These are phyloP conservation scores for Esox lucius DNA, from an alignment of 2,797 vertebrate species.

Conservation along the genomic window DNA sequence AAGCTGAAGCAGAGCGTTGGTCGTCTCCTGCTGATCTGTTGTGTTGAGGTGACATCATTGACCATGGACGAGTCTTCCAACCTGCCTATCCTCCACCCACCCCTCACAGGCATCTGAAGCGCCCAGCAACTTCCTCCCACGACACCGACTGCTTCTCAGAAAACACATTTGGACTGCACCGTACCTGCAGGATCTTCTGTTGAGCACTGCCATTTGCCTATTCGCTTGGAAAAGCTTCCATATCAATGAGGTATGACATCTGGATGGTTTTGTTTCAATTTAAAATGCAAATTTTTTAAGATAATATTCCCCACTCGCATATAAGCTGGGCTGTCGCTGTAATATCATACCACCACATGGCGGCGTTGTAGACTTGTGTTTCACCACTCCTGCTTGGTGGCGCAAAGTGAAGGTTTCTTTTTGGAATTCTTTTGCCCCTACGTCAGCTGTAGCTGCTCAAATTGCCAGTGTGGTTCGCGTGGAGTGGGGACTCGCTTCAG, in stretches of 20 bases:
- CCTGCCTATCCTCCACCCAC: constrained; percentile 26
- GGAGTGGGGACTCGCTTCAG: constrained; percentile 47
- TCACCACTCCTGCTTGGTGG: constrained; percentile 22
- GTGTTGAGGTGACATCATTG: background rate
- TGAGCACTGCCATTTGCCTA: background rate
- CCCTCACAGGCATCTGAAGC: constrained; percentile 22
- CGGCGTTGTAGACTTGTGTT: constrained; percentile 64
- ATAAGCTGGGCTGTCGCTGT: background rate
- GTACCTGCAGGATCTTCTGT: background rate
- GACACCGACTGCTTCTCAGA: constrained; percentile 45
- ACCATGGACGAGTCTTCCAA: constrained; percentile 24
- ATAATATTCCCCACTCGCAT: background rate
- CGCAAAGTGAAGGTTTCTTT: constrained; percentile 47
- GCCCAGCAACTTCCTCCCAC: constrained; percentile 34
- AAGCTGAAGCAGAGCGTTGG: background rate
- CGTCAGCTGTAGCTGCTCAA: constrained; percentile 57
- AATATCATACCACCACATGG: constrained; percentile 52
- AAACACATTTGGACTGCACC: constrained; percentile 32
- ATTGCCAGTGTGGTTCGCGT: constrained; percentile 58
- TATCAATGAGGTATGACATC: background rate
- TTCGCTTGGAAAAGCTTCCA: background rate
- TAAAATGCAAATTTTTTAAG: background rate
- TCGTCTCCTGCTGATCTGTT: constrained; percentile 1
- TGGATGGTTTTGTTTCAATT: background rate
- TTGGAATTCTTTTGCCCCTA: constrained; percentile 56